These are phyloP conservation scores for Sebastes cheni DNA, from an alignment of 2,797 vertebrate species.

Conservation along the genomic window DNA sequence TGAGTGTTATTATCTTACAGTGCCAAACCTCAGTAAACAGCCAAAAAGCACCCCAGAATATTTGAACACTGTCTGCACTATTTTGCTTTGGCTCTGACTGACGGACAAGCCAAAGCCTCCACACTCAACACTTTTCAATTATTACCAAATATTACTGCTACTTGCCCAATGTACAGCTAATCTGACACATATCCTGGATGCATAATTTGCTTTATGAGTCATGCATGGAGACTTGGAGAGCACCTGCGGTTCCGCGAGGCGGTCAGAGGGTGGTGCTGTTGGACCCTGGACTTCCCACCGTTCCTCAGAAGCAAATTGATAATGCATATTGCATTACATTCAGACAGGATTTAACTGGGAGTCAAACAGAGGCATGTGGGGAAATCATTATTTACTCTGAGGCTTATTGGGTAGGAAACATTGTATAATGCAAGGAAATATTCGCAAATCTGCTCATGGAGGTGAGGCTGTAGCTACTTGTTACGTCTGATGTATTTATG, in stretches of 20 bases:
- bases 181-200: slow-evolving; percentile 16
- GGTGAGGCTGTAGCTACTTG: not conserved
- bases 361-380: slow-evolving; percentile 39
- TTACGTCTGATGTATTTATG: not conserved
- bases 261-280: slow-evolving; percentile 74
- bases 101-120: not conserved
- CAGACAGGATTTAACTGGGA: slow-evolving; percentile 47
- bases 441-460: not conserved
- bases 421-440: slow-evolving; percentile 33
- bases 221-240: not conserved
- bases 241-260: not conserved
- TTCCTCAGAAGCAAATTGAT: slow-evolving; percentile 32
- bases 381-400: slow-evolving; percentile 58
- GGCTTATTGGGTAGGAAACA: slow-evolving; percentile 33
- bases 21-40: not conserved
- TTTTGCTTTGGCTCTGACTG: not conserved
- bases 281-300: slow-evolving; percentile 54
- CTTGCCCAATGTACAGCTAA: not conserved
- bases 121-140: not conserved
- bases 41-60: not conserved
- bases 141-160: not conserved
- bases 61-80: not conserved
- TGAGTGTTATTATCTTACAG: not conserved
- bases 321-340: slow-evolving; percentile 56
- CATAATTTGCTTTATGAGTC: slow-evolving; percentile 39